Evolutionary conservation across 1,140 invertebrate genomes (phyloP).

Genomic region (Panagrolaimus sp.): DNA sequence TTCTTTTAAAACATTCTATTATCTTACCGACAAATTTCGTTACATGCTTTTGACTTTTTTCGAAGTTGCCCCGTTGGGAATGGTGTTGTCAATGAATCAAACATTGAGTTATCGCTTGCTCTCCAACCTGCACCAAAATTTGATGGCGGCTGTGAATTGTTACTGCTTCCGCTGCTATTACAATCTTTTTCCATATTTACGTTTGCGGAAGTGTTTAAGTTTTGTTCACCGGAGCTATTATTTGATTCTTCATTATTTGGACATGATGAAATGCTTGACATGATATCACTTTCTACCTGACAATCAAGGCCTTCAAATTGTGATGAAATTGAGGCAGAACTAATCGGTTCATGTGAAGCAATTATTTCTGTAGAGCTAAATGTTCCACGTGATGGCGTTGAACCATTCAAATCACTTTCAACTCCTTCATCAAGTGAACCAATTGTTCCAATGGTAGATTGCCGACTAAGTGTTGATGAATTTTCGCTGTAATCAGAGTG

Average conservation of each 20-base stretch:
- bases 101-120: constrained; percentile 47
- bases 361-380: constrained; percentile 33
- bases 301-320: constrained; percentile 43
- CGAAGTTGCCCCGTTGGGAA: constrained; percentile 47
- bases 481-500: constrained; percentile 20
- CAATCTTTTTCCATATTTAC: constrained; percentile 9
- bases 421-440: constrained; percentile 49
- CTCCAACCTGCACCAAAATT: constrained; percentile 42
- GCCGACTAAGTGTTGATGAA: constrained; percentile 41
- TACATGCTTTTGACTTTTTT: constrained; percentile 26
- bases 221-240: too few relatives aligned
- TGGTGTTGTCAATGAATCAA: constrained; percentile 36
- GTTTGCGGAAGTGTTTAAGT: background rate
- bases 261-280: constrained; percentile 41
- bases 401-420: constrained; percentile 31
- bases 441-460: constrained; percentile 51
- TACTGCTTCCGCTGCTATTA: constrained; percentile 20
- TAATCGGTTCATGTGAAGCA: constrained; percentile 16
- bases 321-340: constrained; percentile 22
- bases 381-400: constrained; percentile 24
- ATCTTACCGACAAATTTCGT: constrained; percentile 36
- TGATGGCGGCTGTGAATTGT: constrained; percentile 20
- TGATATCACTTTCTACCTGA: constrained; percentile 36
- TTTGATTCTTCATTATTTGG: constrained; percentile 20
- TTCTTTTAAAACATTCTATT: background rate